These are phyloP conservation scores for Ceratina calcarata DNA, from an alignment of 1,140 invertebrate species.

Conservation along the genomic window DNA sequence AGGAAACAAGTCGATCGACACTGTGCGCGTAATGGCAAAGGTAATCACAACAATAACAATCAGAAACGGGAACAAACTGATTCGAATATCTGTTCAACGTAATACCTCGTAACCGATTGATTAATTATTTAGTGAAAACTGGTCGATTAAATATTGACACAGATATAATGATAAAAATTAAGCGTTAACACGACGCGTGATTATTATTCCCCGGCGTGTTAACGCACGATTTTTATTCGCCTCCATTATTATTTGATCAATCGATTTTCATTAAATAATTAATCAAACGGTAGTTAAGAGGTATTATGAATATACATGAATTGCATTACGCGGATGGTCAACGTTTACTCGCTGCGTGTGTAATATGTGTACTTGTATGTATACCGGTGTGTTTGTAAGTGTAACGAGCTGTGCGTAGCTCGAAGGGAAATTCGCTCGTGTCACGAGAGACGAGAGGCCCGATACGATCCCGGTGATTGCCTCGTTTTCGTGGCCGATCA, in stretches of 20 bases:
- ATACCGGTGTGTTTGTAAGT: not conserved
- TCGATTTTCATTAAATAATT: too few species aligned
- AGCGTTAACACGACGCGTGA: slow-evolving; percentile 11
- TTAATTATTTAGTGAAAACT: slow-evolving; percentile 6
- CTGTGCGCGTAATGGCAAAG: too few species aligned
- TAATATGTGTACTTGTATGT: slow-evolving; percentile 1
- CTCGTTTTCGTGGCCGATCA: slow-evolving; percentile 49
- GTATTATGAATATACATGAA: slow-evolving; percentile 5
- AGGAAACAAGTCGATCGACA: too few species aligned
- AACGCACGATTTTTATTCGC: too few species aligned
- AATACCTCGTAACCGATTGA: not conserved
- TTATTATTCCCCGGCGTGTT: too few species aligned
- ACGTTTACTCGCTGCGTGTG: slow-evolving; percentile 48
- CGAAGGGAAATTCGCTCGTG: slow-evolving; percentile 59
- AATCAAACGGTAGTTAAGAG: too few species aligned
- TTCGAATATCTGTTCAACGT: slow-evolving; percentile 42
- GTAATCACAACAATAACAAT: slow-evolving; percentile 50
- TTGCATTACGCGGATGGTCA: slow-evolving; percentile 63
- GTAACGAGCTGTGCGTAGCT: slow-evolving; percentile 50
- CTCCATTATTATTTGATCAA: too few species aligned
- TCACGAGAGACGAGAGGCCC: slow-evolving; percentile 26
- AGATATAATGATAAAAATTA: slow-evolving; percentile 64
- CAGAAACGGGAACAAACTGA: not conserved
- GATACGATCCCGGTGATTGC: slow-evolving; percentile 39
- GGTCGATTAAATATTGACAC: slow-evolving; percentile 59